Evolutionary conservation across 2,888 invertebrate genomes (phyloP).

Genomic region (Himalopsyche tibetana): DNA sequence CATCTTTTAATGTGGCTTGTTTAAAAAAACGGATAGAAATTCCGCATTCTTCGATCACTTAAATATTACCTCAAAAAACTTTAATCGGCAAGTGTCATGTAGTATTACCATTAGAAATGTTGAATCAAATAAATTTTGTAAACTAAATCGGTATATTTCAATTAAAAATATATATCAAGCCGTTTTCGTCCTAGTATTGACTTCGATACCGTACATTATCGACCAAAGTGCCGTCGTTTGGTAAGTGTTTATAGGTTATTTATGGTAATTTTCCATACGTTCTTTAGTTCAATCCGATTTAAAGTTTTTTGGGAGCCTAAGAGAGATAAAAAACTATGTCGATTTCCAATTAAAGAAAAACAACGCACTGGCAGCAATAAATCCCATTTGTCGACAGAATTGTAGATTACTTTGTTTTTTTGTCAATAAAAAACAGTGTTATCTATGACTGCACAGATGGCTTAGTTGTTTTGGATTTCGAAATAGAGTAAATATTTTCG

Average conservation of each 20-base stretch:
- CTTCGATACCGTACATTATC: slow-evolving; percentile 53
- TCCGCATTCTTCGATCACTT: slow-evolving; percentile 3
- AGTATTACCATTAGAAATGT: slow-evolving; percentile 47
- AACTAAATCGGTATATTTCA: slow-evolving; percentile 53
- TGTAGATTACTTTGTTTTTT: slow-evolving; percentile 40
- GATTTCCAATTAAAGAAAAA: slow-evolving; percentile 57
- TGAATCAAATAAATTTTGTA: slow-evolving; percentile 54
- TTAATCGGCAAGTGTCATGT: slow-evolving; percentile 52
- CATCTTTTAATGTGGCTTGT: neutral
- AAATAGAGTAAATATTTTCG: neutral
- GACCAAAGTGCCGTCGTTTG: slow-evolving; percentile 54
- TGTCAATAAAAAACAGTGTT: neutral
- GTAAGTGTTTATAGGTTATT: slow-evolving; percentile 57
- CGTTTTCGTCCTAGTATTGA: slow-evolving; percentile 51
- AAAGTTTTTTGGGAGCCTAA: slow-evolving; percentile 54
- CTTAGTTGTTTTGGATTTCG: neutral
- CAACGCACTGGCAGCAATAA: slow-evolving; percentile 48
- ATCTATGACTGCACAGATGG: slow-evolving; percentile 29
- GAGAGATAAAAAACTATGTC: slow-evolving; percentile 52
- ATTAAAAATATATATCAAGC: slow-evolving; percentile 51
- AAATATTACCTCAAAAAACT: slow-evolving; percentile 22
- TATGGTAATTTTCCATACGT: slow-evolving; percentile 60
- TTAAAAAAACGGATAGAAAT: neutral
- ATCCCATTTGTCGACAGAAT: slow-evolving; percentile 46
- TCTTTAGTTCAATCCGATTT: slow-evolving; percentile 53